phyloP scores from a whole-genome alignment of 2,113 vertebrate genomes.

The Gulo gulo region DNA sequence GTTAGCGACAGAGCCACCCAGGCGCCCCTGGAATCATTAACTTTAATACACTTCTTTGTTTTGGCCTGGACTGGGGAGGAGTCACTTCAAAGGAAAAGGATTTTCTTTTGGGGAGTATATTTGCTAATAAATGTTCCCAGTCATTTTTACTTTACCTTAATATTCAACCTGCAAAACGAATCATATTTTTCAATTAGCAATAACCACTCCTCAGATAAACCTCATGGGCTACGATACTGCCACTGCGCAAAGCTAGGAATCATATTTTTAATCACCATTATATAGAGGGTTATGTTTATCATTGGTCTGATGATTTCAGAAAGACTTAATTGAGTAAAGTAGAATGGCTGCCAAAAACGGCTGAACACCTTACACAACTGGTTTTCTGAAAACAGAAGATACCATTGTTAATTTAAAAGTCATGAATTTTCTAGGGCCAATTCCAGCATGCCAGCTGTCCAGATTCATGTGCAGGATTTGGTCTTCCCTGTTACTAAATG shows the following conservation, averaged over 20 bases:
- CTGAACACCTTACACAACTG: background rate
- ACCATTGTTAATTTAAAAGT: background rate
- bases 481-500: background rate
- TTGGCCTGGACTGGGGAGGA: background rate
- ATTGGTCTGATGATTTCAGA: background rate
- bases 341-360: background rate
- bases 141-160: background rate
- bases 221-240: background rate
- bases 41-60: background rate
- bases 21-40: background rate
- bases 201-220: background rate
- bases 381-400: slow-evolving; percentile 31
- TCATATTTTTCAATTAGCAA: background rate
- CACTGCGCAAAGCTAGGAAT: background rate
- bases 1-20: too few species aligned
- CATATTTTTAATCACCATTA: background rate
- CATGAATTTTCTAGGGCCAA: background rate
- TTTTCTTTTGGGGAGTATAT: background rate
- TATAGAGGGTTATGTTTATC: background rate
- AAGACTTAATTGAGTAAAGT: background rate
- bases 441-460: background rate
- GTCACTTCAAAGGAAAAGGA: background rate
- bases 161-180: background rate
- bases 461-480: background rate
- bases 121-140: background rate